phyloP scores from a whole-genome alignment of 2,113 vertebrate species.

The Emberiza fucata region DNA sequence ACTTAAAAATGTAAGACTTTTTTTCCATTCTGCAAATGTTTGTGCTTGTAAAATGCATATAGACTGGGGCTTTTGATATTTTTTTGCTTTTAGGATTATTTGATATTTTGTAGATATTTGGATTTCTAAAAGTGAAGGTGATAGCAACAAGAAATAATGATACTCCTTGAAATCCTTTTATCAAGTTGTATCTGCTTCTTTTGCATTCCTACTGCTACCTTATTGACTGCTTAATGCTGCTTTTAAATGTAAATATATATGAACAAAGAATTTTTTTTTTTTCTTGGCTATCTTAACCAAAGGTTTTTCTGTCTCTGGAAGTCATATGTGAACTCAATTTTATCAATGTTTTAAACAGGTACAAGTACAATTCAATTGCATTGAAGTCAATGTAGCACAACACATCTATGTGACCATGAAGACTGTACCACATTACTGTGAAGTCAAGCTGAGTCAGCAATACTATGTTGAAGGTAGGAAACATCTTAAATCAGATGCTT shows the following conservation, averaged over 20 bases:
- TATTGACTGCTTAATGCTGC: neutral
- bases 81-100: neutral
- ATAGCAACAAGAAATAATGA: neutral
- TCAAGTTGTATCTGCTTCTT: neutral
- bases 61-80: neutral
- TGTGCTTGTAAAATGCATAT: neutral
- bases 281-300: neutral
- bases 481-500: neutral
- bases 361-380: constrained; percentile 79
- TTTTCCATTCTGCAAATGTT: neutral
- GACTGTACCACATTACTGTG: constrained; percentile 84
- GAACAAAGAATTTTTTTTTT: neutral
- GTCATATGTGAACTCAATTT: neutral
- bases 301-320: neutral
- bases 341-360: constrained; percentile 72
- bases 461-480: constrained; percentile 80
- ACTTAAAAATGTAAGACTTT: neutral
- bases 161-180: neutral
- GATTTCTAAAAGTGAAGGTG: neutral
- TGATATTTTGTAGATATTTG: neutral
- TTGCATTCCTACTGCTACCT: neutral
- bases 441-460: constrained; percentile 63
- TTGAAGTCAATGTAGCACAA: constrained; percentile 74
- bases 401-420: constrained; percentile 77
- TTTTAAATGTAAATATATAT: neutral